phyloP scores from a whole-genome alignment of 2,797 vertebrate genomes.

The Cynodonichthys magdalenae region DNA sequence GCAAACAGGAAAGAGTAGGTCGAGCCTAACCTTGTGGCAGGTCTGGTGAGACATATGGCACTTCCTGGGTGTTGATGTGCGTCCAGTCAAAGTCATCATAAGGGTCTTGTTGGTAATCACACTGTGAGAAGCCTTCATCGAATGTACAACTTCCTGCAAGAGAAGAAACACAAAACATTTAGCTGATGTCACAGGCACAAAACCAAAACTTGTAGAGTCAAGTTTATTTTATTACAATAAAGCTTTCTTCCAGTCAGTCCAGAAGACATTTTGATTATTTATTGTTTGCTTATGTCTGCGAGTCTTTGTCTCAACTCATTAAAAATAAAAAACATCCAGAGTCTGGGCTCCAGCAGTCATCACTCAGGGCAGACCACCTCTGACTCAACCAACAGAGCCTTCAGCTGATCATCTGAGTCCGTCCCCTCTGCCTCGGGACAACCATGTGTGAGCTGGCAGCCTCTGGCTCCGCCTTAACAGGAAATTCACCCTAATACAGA shows the following conservation, averaged over 20 bases:
- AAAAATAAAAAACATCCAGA: conserved; percentile 56
- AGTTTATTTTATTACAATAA: background rate
- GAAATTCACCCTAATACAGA: conserved; percentile 64
- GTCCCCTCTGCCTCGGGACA: conserved; percentile 43
- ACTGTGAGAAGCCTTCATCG: conserved; percentile 91
- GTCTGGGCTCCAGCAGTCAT: conserved; percentile 55
- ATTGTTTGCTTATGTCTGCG: conserved; percentile 19
- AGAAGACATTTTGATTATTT: conserved; percentile 15
- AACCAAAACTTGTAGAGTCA: background rate
- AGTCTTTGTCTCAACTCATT: conserved; percentile 63
- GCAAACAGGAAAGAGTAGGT: conserved; percentile 30
- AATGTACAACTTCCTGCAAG: conserved; percentile 92
- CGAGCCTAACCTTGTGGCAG: conserved; percentile 91
- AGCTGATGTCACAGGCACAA: conserved; percentile 11
- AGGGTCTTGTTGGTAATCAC: conserved; percentile 96
- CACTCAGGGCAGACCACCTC: conserved; percentile 75
- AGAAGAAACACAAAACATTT: conserved; percentile 11
- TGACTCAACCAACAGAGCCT: conserved; percentile 69
- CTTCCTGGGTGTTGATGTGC: conserved; percentile 93
- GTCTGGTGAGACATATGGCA: conserved; percentile 90
- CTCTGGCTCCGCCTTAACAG: conserved; percentile 41
- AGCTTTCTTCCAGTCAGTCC: background rate
- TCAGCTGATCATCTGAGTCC: conserved; percentile 75
- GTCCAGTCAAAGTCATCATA: conserved; percentile 98
- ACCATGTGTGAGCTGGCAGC: conserved; percentile 61